Evolutionary conservation across 2,113 vertebrate genomes (phyloP), one percentile per base, ranked within the genome.

Genomic region (Hymenochirus boettgeri): DNA sequence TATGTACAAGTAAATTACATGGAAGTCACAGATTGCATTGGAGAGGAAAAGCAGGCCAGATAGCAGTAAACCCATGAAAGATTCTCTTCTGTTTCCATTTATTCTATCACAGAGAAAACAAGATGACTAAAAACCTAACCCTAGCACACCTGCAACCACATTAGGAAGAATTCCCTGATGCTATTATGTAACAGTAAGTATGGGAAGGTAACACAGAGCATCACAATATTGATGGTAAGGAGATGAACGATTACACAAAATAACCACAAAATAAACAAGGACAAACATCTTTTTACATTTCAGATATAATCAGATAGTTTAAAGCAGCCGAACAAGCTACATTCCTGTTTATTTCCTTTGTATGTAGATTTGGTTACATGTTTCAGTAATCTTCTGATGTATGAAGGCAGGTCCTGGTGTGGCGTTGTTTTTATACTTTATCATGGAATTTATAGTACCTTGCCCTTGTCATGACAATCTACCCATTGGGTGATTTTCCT

Each of bases 1-100:
- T 51, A 51, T 52, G 21, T 59, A 59, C 56, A 71, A 27, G 72
- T 42, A 26, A 53, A 71, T 48, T 70, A 42, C 52, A 47, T 1
- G 3, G 55, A 18, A 8, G 22, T 12, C 51, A 22, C 61, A 55
- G 2, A n/a, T 18, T 15, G 1, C n/a, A 42, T n/a, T 6, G 11
- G 11, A 42, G 39, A 42, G 39, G 39, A 7, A 1, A 42, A 42
- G 17, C 17, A n/a, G 39, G n/a, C 7, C 39, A 2, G 39, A n/a
- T 17, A 42, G 39, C 2, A 42, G 11, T 18, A 11, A 42, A n/a
- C 39, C 6, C 8, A 42, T 42, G 39, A 11, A 42, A 42, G 13
- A 18, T 42, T 6, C n/a, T 5, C 39, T 42, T 17, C 2, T 42
- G 15, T 42, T 2, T 17, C n/a, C 17, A n/a, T 72, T 45, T 69